Base-by-base conservation (phyloP, 1,140 invertebrate genomes). In the Drosophila saltans region DNA sequence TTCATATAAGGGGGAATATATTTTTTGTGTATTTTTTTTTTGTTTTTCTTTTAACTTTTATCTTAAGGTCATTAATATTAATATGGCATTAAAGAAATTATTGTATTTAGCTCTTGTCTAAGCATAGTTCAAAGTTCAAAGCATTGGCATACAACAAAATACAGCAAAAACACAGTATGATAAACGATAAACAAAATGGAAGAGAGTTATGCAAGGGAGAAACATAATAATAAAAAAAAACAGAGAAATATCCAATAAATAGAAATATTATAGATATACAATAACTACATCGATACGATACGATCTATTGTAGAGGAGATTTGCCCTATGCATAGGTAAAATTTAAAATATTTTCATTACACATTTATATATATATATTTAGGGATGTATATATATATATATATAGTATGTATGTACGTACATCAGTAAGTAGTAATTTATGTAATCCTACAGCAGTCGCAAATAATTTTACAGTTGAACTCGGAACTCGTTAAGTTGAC, bases 31-130 rank as follows among this genome's bases (percentile, higher is more conserved):
- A 69, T 55, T 48, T 58, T 48, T 58, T 39, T 58, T 68, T 64
- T 48, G 63, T 36, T 36, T 65, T 66, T 7, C 6, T n/a, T 52
- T 52, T 52, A 26, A 26, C 8, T 52, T 52, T 52, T 52, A 52
- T 43, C 48, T 78, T 69, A 80, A 39, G 70, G 48, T 64, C 84
- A 73, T 84, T 89, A 89, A 90, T 74, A 89, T 79, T 89, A 90
- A 89, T 89, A 89, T 89, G 84, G 84, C 84, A 89, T 84, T 89
- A 72, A 90, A 76, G 84, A 89, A 86, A 86, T 85, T 69, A 73
- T 73, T 81, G 81, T 77, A 81, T 73, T 66, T 69, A 67, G 36
- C 33, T 24, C 33, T 36, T 59, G 21, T 24, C 33, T 39, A 59
- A 59, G 57, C 57, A 40, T 24, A 52, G 45, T 52, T 52, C 9